phyloP scores from a whole-genome alignment of 2,888 invertebrate species.

The Cheilosia variabilis region DNA sequence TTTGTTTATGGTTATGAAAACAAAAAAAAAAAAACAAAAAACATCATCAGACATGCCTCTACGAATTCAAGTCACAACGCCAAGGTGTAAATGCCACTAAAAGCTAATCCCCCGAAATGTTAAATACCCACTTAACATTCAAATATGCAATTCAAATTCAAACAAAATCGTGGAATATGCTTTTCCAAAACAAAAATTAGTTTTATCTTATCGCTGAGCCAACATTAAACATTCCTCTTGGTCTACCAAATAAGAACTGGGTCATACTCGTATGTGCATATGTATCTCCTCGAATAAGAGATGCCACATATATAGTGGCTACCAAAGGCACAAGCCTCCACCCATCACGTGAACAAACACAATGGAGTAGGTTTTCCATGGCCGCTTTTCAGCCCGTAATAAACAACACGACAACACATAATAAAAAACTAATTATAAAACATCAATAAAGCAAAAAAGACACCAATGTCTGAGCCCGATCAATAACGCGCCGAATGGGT shows the following conservation, averaged over 20 bases:
- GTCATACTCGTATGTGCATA: slow-evolving; percentile 20
- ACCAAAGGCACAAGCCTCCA: neutral
- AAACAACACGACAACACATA: slow-evolving; percentile 10
- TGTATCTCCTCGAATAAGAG: slow-evolving; percentile 10
- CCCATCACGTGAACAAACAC: slow-evolving; percentile 25
- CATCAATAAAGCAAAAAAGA: slow-evolving; percentile 33
- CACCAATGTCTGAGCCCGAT: slow-evolving; percentile 43
- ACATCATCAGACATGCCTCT: neutral
- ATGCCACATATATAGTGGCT: slow-evolving; percentile 20
- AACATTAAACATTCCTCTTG: slow-evolving; percentile 62
- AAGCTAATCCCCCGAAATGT: slow-evolving; percentile 11
- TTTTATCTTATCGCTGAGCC: slow-evolving; percentile 60
- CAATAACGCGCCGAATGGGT: slow-evolving; percentile 27
- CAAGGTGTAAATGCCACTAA: slow-evolving; percentile 37
- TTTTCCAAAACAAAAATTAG: slow-evolving; percentile 39
- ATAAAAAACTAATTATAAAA: slow-evolving; percentile 66
- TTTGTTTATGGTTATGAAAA: neutral
- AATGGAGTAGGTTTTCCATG: slow-evolving; percentile 27
- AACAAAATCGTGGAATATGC: neutral
- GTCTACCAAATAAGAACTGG: slow-evolving; percentile 43
- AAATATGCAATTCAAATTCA: slow-evolving; percentile 26
- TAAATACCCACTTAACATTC: slow-evolving; percentile 35
- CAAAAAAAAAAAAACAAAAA: neutral
- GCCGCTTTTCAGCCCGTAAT: slow-evolving; percentile 3
- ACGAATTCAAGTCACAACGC: slow-evolving; percentile 17